Evolutionary conservation across 2,797 vertebrate species (phyloP).

Genomic region (Molossus alvarezi): DNA sequence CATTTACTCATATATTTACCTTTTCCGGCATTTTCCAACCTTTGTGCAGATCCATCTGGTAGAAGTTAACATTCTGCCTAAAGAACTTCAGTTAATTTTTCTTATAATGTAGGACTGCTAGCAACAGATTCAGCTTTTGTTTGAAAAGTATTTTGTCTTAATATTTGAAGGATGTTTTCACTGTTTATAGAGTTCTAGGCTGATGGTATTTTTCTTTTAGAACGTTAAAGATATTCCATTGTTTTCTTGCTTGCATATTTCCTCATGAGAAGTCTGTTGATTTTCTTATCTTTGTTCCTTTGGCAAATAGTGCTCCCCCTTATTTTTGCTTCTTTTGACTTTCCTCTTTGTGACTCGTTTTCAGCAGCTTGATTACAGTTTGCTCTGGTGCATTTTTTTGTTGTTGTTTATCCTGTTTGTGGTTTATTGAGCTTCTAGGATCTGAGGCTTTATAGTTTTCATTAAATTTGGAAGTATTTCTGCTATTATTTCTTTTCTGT

Average conservation of each 20-base stretch:
- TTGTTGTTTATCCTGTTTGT: slow-evolving; percentile 14
- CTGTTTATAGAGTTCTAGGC: not conserved
- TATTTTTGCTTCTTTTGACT: not conserved
- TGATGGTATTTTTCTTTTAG: slow-evolving; percentile 52
- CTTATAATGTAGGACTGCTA: not conserved
- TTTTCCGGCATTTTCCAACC: slow-evolving; percentile 27
- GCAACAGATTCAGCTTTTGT: slow-evolving; percentile 52
- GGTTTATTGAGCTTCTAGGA: slow-evolving; percentile 16
- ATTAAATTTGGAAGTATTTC: slow-evolving; percentile 41
- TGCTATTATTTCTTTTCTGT: slow-evolving; percentile 16
- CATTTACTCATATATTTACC: not conserved
- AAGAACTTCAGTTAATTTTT: slow-evolving; percentile 46
- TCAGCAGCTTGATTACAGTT: slow-evolving; percentile 9
- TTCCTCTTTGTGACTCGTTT: slow-evolving; percentile 31
- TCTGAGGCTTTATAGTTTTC: slow-evolving; percentile 1
- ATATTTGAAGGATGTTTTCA: slow-evolving; percentile 35
- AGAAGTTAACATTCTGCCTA: slow-evolving; percentile 43
- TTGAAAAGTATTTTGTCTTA: slow-evolving; percentile 56
- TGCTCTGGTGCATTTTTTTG: not conserved
- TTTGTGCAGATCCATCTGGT: slow-evolving; percentile 38
- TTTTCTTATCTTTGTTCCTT: slow-evolving; percentile 30
- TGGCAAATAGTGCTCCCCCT: not conserved
- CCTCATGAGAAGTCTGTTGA: slow-evolving; percentile 14
- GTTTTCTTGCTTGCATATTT: slow-evolving; percentile 5
- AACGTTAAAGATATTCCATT: slow-evolving; percentile 14